A percentile compares a stretch with the other conserved stretches of the same genome.
phyloP scores from a whole-genome alignment of 2,113 vertebrate genomes.

The Lampris incognitus region DNA sequence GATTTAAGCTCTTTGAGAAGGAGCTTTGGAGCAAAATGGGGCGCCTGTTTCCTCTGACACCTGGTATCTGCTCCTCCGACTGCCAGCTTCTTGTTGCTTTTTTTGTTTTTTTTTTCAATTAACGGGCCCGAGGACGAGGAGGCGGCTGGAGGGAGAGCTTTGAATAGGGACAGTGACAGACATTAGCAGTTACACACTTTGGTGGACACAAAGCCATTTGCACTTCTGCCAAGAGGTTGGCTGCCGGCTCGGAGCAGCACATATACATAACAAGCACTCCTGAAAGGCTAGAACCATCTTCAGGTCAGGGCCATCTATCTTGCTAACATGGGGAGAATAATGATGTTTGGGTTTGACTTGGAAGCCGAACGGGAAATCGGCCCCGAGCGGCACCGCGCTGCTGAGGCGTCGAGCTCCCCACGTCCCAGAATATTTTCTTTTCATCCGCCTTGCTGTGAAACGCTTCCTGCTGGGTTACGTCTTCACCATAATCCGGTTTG shows the following conservation, averaged over 20 bases:
- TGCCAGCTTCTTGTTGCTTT: conserved; percentile 39
- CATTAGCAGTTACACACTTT: conserved; percentile 36
- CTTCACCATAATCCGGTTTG: background rate
- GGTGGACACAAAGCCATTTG: conserved; percentile 31
- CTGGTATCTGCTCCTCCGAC: conserved; percentile 45
- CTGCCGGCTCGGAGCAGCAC: conserved; percentile 24
- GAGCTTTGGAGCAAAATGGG: conserved; percentile 43
- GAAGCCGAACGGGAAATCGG: conserved; percentile 17
- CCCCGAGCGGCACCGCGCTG: background rate
- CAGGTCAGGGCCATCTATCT: conserved; percentile 51
- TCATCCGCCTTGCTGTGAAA: conserved; percentile 21
- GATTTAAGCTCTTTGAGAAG: conserved; percentile 43
- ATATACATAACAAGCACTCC: conserved; percentile 17
- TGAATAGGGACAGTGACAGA: conserved; percentile 34
- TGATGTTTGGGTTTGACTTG: conserved; percentile 16
- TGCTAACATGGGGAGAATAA: conserved; percentile 3
- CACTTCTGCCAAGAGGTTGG: conserved; percentile 37
- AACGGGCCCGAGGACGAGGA: conserved; percentile 48
- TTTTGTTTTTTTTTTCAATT: conserved; percentile 71
- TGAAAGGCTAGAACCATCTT: conserved; percentile 22
- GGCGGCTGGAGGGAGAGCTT: conserved; percentile 33
- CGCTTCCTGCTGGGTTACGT: background rate
- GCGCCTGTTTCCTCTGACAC: conserved; percentile 64
- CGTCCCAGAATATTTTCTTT: background rate
- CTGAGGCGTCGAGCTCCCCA: background rate